phyloP scores from a whole-genome alignment of 2,797 vertebrate genomes.

The Sarcophilus harrisii region DNA sequence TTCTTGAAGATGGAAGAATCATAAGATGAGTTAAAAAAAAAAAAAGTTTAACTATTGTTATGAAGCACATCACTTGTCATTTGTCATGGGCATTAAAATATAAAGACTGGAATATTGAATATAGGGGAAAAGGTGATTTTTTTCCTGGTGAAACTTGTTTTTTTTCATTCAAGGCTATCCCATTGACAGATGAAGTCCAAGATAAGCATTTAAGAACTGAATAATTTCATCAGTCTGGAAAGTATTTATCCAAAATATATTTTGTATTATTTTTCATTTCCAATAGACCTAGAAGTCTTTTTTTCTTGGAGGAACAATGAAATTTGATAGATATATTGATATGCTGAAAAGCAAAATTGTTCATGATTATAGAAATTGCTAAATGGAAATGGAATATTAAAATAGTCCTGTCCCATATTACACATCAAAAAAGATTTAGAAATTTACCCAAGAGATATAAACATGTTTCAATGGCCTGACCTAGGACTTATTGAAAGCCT shows the following conservation, averaged over 20 bases:
- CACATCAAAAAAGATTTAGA: neutral
- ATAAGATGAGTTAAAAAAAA: neutral
- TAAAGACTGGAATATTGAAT: neutral
- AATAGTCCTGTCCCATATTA: neutral
- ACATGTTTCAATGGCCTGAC: neutral
- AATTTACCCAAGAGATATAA: neutral
- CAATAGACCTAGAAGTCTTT: too few relatives aligned
- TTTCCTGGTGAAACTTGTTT: neutral
- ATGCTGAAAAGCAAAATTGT: too few relatives aligned
- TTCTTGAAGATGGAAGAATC: neutral
- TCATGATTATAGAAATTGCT: neutral
- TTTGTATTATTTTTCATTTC: neutral
- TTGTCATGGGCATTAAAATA: neutral
- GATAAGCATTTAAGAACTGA: neutral
- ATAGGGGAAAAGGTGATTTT: neutral
- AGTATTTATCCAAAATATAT: neutral
- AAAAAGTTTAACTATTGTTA: neutral
- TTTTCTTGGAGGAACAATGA: neutral
- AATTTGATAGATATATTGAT: neutral
- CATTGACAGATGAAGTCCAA: neutral
- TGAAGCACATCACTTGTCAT: neutral
- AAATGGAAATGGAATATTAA: neutral
- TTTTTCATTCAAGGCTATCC: neutral
- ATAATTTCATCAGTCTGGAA: neutral
- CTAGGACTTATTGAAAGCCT: neutral